A percentile compares a stretch with the other conserved stretches of the same genome.
Conservation (phyloP, 1,140 invertebrate genomes). For the Steinernema khuongi region DNA sequence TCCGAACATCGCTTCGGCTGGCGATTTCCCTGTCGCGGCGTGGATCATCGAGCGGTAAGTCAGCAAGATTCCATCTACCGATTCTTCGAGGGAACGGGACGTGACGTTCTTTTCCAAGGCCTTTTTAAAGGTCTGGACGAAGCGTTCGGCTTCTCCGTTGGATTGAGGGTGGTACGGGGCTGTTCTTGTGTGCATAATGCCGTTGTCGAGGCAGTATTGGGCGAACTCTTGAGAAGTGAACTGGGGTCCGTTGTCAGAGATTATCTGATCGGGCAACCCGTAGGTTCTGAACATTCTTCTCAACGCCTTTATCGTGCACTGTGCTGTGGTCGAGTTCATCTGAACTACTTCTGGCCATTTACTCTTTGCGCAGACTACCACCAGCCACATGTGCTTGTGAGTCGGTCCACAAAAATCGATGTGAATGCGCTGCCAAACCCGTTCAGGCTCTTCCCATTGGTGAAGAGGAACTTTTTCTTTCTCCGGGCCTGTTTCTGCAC, state of each 20-base stretch:
- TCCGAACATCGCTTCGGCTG: not conserved
- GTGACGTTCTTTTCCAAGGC: conserved; percentile 14
- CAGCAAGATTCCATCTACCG: conserved; percentile 25
- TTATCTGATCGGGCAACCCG: conserved; percentile 47
- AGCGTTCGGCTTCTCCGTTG: conserved; percentile 54
- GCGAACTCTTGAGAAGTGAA: conserved; percentile 55
- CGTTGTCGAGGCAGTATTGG: conserved; percentile 39
- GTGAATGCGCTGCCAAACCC: conserved; percentile 57
- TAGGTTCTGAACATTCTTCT: conserved; percentile 30
- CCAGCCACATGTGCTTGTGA: conserved; percentile 50
- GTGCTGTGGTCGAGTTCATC: conserved; percentile 23
- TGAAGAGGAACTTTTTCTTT: conserved; percentile 29
- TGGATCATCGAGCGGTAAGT: conserved; percentile 8
- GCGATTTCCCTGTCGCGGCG: not conserved
- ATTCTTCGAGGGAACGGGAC: not conserved
- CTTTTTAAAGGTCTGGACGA: conserved; percentile 51
- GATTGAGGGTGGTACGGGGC: conserved; percentile 52
- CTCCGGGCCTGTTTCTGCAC: conserved; percentile 36
- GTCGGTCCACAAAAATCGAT: conserved; percentile 61
- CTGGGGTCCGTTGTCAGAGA: conserved; percentile 58
- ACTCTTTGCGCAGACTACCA: conserved; percentile 61
- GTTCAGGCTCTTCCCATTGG: conserved; percentile 35
- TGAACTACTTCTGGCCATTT: conserved; percentile 63
- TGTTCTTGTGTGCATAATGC: conserved; percentile 39
- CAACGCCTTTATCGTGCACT: conserved; percentile 20